Percentiles rank a stretch among this genome's conserved stretches.
phyloP scores from a whole-genome alignment of 2,797 vertebrate genomes.

The Tenualosa ilisha region DNA sequence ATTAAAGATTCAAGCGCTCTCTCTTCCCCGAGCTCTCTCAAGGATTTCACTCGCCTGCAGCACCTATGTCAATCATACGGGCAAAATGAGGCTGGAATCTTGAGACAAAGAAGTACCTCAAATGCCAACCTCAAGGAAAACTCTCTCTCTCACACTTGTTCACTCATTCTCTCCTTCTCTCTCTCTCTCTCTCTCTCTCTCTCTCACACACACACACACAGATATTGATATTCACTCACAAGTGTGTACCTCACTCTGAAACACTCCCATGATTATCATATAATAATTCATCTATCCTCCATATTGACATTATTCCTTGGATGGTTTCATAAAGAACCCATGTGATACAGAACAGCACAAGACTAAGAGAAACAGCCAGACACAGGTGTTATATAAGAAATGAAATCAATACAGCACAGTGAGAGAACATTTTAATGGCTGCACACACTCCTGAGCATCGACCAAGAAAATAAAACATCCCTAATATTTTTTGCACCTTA shows the following conservation, averaged over 20 bases:
- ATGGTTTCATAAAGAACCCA: background rate
- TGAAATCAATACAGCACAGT: background rate
- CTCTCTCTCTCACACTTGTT: no score
- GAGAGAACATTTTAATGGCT: background rate
- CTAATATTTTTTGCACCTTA: background rate
- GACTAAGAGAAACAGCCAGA: background rate
- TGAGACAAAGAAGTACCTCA: background rate
- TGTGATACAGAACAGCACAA: background rate
- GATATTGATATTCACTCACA: background rate
- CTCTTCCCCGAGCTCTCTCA: background rate
- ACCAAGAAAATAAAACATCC: background rate
- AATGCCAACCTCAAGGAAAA: background rate
- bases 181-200: background rate
- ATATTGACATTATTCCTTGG: background rate
- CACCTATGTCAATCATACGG: background rate
- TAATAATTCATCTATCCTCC: background rate
- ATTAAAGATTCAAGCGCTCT: background rate
- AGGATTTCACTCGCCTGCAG: background rate
- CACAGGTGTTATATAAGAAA: background rate
- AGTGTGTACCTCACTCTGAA: background rate
- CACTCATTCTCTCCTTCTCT: no score
- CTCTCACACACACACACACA: background rate
- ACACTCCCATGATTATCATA: background rate
- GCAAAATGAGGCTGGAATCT: conserved; percentile 14
- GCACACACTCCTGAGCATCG: background rate